Evolutionary conservation across 2,113 vertebrate genomes (phyloP), one percentile per base, ranked within the genome.

Genomic region (Tetrao urogallus): DNA sequence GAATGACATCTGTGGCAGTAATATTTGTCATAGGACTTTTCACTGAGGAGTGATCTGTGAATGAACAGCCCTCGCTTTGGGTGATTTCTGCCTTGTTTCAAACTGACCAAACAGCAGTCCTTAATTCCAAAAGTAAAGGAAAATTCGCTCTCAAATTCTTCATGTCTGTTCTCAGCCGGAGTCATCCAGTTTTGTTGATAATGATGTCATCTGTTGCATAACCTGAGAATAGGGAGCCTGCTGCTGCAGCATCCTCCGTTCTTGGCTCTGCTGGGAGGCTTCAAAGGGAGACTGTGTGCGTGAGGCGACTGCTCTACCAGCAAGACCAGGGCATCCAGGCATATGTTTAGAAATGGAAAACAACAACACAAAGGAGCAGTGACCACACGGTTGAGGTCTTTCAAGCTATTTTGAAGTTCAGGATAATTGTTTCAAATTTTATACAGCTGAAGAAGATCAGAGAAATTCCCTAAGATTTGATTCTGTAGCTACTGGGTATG

Each of bases 161-260:
- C 13, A 13, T 86, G 92, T 88, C 65, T 93, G 7, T 43, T 90
- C 85, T 65, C 94, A 83, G 74, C 93, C 92, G 96, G 93, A 95
- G 85, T 90, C 95, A 86, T 91, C 82, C 82, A 94, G 79, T 93
- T 90, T 74, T 91, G 82, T 92, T 94, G 93, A 91, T 95, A 93
- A 88, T 97, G 91, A 97, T 94, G 88, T 94, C 93, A 95, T 94
- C 88, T 91, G 89, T 97, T 97, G 91, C 93, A 94, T 96, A 96
- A 97, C 88, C 5, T 2, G 76, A 69, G 80, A 95, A 64, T 21
- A 75, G 52, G 40, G 93, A 89, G 85, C 96, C 85, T 86, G 79
- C 89, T 96, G 95, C 91, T 88, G 77, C 93, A 83, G 88, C 69
- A 94, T 89, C 82, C 89, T 88, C 89, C 91, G 91, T 93, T 91